phyloP scores from a whole-genome alignment of 2,113 vertebrate species.

The Paramisgurnus dabryanus region DNA sequence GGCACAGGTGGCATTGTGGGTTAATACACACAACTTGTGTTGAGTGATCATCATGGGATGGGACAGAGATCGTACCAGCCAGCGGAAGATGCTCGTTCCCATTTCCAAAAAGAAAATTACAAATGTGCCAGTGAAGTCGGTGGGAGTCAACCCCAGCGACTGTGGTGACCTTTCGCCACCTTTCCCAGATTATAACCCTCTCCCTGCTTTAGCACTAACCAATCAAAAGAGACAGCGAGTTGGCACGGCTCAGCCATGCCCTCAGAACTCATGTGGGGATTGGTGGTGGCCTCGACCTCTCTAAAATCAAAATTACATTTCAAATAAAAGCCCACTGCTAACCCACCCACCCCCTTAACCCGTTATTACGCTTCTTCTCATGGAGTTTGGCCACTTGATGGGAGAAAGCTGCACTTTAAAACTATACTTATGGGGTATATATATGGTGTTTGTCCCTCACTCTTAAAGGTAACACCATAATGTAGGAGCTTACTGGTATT shows the following conservation, averaged over 20 bases:
- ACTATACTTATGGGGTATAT: conserved; percentile 7
- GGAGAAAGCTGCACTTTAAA: conserved; percentile 57
- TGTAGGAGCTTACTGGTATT: conserved; percentile 31
- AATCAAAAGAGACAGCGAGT: conserved; percentile 66
- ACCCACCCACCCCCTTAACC: conserved; percentile 43
- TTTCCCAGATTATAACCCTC: conserved; percentile 43
- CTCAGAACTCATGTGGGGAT: conserved; percentile 54
- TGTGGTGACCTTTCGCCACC: conserved; percentile 54
- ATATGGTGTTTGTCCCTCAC: conserved; percentile 8
- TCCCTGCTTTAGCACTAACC: conserved; percentile 18
- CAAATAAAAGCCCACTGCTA: neutral
- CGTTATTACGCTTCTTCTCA: conserved; percentile 70
- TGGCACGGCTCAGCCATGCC: conserved; percentile 59
- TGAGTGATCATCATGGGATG: conserved; percentile 70
- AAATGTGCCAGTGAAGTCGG: conserved; percentile 71
- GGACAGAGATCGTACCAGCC: conserved; percentile 79
- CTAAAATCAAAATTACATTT: conserved; percentile 31
- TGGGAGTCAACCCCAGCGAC: conserved; percentile 74
- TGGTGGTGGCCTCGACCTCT: conserved; percentile 45
- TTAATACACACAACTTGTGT: conserved; percentile 56
- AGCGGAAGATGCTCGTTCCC: conserved; percentile 83
- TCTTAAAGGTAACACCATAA: conserved; percentile 27
- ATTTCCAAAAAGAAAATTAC: conserved; percentile 61
- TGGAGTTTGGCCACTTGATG: conserved; percentile 63
- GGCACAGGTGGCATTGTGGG: conserved; percentile 42